Conservation (phyloP, 2,113 vertebrate species). For the Panthera leo region DNA sequence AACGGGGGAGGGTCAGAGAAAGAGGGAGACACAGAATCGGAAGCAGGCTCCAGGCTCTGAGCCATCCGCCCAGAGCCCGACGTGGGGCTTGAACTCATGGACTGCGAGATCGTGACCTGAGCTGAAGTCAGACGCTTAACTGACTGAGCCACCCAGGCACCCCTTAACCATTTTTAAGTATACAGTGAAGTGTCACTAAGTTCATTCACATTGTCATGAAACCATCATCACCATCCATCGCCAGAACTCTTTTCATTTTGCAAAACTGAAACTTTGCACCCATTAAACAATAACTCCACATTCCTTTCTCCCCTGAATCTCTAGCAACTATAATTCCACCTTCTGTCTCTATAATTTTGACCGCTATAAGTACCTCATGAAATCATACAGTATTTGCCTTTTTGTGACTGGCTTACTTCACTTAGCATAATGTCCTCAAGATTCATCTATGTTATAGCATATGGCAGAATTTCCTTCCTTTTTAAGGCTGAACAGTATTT, state of each 20-base stretch:
- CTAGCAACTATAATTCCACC: not conserved
- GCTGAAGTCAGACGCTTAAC: too few relatives aligned
- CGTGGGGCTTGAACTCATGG: too few relatives aligned
- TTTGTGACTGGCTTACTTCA: not conserved
- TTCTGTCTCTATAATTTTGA: not conserved
- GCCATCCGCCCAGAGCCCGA: too few relatives aligned
- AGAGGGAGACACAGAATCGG: too few relatives aligned
- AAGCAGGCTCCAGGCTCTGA: too few relatives aligned
- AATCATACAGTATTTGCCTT: not conserved
- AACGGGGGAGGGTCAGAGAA: too few relatives aligned
- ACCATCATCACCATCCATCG: not conserved
- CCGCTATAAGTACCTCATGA: not conserved
- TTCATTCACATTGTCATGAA: too few relatives aligned
- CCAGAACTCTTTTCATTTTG: not conserved
- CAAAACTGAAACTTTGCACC: not conserved
- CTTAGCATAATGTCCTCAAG: not conserved
- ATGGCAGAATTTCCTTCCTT: not conserved
- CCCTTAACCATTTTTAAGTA: not conserved
- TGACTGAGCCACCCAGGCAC: too few relatives aligned
- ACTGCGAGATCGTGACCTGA: too few relatives aligned
- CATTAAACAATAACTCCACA: not conserved
- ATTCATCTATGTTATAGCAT: not conserved
- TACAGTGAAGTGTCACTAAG: not conserved
- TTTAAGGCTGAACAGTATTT: not conserved
- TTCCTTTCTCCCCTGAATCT: not conserved